Conservation (phyloP, 2,113 vertebrate species). For the Cairina moschata region DNA sequence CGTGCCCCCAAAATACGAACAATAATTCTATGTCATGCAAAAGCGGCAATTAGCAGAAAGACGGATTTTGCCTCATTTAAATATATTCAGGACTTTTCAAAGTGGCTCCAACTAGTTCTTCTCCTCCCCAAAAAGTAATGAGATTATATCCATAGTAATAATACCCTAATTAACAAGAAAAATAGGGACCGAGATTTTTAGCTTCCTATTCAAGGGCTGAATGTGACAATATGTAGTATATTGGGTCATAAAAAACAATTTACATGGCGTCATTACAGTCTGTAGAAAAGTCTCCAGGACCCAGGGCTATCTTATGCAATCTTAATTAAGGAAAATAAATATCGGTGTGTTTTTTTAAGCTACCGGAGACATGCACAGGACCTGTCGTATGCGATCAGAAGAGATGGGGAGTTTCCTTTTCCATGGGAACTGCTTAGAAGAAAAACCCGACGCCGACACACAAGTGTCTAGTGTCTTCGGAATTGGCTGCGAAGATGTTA, state of each 20-base stretch:
- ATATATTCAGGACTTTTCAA: constrained; percentile 59
- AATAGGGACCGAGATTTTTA: constrained; percentile 53
- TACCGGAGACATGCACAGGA: constrained; percentile 63
- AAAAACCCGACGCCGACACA: neutral
- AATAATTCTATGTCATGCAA: constrained; percentile 43
- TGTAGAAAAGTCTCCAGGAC: constrained; percentile 62
- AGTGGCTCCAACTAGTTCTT: constrained; percentile 56
- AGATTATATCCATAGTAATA: constrained; percentile 63
- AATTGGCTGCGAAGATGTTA: constrained; percentile 34
- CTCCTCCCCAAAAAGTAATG: constrained; percentile 65
- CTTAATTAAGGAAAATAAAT: constrained; percentile 71
- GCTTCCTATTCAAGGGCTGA: constrained; percentile 60
- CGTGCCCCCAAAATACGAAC: neutral
- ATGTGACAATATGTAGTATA: constrained; percentile 67
- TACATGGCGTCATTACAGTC: constrained; percentile 69
- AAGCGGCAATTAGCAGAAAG: constrained; percentile 57
- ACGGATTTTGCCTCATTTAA: constrained; percentile 50
- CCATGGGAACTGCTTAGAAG: constrained; percentile 55
- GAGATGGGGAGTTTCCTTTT: constrained; percentile 63
- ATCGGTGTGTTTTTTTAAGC: constrained; percentile 63
- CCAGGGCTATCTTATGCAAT: constrained; percentile 65
- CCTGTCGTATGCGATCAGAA: constrained; percentile 49
- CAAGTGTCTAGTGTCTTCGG: constrained; percentile 21
- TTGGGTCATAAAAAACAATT: constrained; percentile 66
- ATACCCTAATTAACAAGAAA: constrained; percentile 64